phyloP scores from a whole-genome alignment of 2,113 vertebrate species.

The Pica pica region DNA sequence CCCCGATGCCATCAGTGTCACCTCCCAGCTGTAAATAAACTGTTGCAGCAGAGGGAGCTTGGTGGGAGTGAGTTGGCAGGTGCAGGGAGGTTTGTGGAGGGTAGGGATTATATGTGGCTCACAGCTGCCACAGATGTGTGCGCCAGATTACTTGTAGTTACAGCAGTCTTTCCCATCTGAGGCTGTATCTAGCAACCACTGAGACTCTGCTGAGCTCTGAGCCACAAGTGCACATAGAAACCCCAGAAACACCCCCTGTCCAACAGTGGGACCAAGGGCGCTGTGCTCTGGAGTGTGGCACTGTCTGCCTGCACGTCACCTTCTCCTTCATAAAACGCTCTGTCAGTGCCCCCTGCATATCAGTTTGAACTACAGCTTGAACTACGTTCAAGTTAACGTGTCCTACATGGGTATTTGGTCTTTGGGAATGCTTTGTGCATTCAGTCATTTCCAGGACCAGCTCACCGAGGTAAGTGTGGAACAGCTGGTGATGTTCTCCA shows the following conservation, averaged over 20 bases:
- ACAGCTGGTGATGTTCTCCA: background rate
- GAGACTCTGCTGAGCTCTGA: background rate
- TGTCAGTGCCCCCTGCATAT: background rate
- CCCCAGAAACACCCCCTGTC: background rate
- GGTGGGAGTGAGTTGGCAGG: background rate
- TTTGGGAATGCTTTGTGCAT: background rate
- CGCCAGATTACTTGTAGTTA: accelerated
- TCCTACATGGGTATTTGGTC: background rate
- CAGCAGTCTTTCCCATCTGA: background rate
- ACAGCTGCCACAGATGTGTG: accelerated
- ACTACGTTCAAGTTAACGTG: background rate
- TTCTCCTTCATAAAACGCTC: background rate
- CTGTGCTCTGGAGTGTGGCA: accelerated
- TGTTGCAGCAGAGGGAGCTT: background rate
- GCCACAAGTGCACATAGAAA: accelerated
- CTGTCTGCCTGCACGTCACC: background rate
- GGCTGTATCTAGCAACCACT: background rate
- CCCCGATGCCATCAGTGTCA: accelerated
- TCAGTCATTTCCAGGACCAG: background rate
- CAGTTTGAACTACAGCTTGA: background rate
- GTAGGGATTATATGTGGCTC: background rate
- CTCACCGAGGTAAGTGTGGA: background rate
- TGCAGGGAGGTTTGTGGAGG: no score
- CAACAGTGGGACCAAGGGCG: accelerated
- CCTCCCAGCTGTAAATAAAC: background rate